Evolutionary conservation across 2,113 vertebrate species (phyloP).

Genomic region (Myiozetetes cayanensis): DNA sequence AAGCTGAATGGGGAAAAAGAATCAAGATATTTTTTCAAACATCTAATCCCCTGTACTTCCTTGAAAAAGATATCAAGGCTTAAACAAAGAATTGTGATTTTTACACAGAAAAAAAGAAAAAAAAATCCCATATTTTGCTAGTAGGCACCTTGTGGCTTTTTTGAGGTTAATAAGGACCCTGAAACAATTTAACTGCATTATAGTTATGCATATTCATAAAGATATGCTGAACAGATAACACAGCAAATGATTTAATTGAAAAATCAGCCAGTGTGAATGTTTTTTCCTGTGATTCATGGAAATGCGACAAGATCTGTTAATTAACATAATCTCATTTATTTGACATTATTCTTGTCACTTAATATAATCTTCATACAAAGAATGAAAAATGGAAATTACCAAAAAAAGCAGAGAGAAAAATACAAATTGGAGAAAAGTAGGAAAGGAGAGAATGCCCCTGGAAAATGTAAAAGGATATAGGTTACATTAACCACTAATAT

Average conservation of each 20-base stretch:
- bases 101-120: not conserved
- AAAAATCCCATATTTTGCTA: not conserved
- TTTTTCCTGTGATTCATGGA: conserved; percentile 34
- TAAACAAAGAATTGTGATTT: conserved; percentile 28
- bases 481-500: not conserved
- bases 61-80: conserved; percentile 10
- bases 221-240: conserved; percentile 43
- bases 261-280: conserved; percentile 52
- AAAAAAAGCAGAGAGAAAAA: not conserved
- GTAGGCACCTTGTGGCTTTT: conserved; percentile 47
- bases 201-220: conserved; percentile 60
- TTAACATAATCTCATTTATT: conserved; percentile 63
- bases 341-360: conserved; percentile 52
- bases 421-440: not conserved
- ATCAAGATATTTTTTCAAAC: conserved; percentile 22
- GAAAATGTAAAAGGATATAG: not conserved
- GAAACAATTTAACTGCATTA: conserved; percentile 28
- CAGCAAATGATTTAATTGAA: conserved; percentile 66
- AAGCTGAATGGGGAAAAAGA: not conserved
- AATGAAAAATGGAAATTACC: not conserved
- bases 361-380: conserved; percentile 26
- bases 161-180: conserved; percentile 35
- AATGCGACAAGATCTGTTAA: conserved; percentile 65
- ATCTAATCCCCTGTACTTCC: not conserved
- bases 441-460: not conserved